Evolutionary conservation across 2,797 vertebrate species (phyloP), one percentile per base, ranked within the genome.

Genomic region (Cyprinella venusta): DNA sequence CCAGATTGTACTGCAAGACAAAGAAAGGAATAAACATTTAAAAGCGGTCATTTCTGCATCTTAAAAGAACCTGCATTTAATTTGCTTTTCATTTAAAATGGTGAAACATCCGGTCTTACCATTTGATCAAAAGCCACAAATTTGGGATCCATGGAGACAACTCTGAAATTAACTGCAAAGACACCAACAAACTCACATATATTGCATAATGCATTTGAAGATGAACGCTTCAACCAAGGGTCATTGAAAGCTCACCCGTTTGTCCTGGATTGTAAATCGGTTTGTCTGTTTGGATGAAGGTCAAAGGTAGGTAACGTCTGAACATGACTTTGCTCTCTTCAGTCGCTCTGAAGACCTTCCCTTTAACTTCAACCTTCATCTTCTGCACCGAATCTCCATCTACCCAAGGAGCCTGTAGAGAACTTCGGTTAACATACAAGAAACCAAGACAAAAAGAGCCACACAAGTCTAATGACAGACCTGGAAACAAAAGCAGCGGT

Each of bases 271-370:
- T 96, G 91, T 98, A 98, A 91, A 96, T 92, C 2, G 96, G 93
- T 91, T 97, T 98, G 87, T 98, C 97, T 0, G 96, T 97, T 89
- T 97, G 96, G 67, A 97, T 0, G 64, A 98, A 96, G 19, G 93
- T 90, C 78, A 93, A 40, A 26, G 90, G 92, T 0, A 87, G 10
- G 38, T 90, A 76, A 8, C 86, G 82, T 89, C 87, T 89, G 75
- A 97, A 85, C 84, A 94, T 10, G 69, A 98, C 92, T 0, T 88
- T 94, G 30, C 90, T 94, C 50, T 87, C 88, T 50, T 92, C 93
- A 12, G 10, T 91, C 69, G 95, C 95, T 33, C 89, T 81, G 71
- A 96, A 92, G 0, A 88, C 92, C 6, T 63, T 1, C 2, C 96
- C 96, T 81, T 76, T 89, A 64, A 96, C 90, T 0, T 50, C 83